phyloP scores from a whole-genome alignment of 2,888 invertebrate species.

The Listrodromus nycthemerus region DNA sequence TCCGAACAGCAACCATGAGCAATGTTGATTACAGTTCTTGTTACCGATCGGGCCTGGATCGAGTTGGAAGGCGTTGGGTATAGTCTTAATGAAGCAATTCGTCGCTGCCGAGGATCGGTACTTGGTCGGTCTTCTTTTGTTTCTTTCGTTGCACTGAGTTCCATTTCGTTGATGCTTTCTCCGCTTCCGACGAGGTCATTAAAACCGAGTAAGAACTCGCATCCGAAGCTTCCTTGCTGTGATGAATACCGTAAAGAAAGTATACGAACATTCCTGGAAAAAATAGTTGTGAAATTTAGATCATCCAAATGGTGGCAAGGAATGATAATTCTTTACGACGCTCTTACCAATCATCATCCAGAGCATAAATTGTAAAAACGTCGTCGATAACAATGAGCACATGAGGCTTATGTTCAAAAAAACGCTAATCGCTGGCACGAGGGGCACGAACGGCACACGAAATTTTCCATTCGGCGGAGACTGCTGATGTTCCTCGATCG shows the following conservation, averaged over 20 bases:
- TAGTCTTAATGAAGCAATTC: constrained; percentile 50
- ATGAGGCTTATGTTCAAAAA: constrained; percentile 93
- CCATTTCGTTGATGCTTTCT: constrained; percentile 86
- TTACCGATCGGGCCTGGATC: too few relatives aligned
- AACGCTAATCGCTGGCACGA: constrained; percentile 92
- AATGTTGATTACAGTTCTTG: too few relatives aligned
- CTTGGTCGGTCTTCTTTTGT: constrained; percentile 81
- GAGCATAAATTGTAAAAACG: constrained; percentile 93
- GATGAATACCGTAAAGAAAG: constrained; percentile 93
- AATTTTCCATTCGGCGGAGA: constrained; percentile 89
- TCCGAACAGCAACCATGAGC: neutral
- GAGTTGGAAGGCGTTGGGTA: too few relatives aligned
- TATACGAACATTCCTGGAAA: constrained; percentile 91
- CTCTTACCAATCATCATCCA: constrained; percentile 93
- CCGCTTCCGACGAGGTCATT: constrained; percentile 88
- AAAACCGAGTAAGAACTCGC: constrained; percentile 88
- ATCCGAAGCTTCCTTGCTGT: constrained; percentile 91
- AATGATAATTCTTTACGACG: neutral
- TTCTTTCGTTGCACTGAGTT: constrained; percentile 84
- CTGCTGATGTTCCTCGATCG: constrained; percentile 92
- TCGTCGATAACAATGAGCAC: constrained; percentile 92
- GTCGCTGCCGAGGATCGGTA: constrained; percentile 72
- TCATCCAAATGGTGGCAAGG: too few relatives aligned
- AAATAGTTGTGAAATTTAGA: too few relatives aligned
- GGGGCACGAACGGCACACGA: constrained; percentile 92